These are phyloP conservation scores for Bombus pyrosoma DNA, from an alignment of 1,140 invertebrate species.

Conservation along the genomic window DNA sequence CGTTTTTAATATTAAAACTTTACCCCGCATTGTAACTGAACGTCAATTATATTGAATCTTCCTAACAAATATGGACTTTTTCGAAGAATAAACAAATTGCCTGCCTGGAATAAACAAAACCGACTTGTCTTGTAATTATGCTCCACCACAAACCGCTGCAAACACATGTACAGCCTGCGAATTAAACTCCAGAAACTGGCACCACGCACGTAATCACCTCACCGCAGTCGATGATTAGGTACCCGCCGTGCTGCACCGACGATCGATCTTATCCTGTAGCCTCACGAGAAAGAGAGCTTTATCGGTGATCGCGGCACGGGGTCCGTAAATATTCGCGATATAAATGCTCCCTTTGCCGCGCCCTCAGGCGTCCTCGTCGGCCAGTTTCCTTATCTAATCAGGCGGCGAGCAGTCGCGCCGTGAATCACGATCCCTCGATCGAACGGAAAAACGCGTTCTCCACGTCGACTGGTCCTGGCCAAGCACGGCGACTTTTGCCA, in stretches of 20 bases:
- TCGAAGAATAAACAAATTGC: neutral
- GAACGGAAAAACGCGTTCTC: slow-evolving; percentile 28
- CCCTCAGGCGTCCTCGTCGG: no score
- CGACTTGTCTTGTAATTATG: neutral
- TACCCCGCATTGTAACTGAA: no score
- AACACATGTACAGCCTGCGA: neutral
- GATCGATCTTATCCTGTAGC: neutral
- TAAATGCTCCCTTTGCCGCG: neutral
- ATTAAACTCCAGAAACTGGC: neutral
- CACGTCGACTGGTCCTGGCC: slow-evolving; percentile 23
- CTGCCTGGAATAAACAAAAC: neutral
- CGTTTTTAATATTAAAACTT: no score
- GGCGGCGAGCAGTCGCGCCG: slow-evolving; percentile 4
- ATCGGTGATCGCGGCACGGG: slow-evolving; percentile 13
- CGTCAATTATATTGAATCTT: no score
- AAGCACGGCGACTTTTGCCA: slow-evolving; percentile 24
- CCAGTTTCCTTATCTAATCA: slow-evolving; percentile 39
- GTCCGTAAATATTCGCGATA: slow-evolving; percentile 29
- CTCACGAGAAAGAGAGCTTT: neutral
- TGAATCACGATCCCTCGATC: slow-evolving; percentile 51
- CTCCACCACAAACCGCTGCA: neutral
- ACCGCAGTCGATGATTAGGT: neutral
- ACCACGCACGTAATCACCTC: slow-evolving; percentile 1
- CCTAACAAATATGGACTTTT: neutral
- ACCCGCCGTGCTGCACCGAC: neutral